Evolutionary conservation across 2,113 vertebrate genomes (phyloP), one percentile per base, ranked within the genome.

Genomic region (Pteruthius melanotis): DNA sequence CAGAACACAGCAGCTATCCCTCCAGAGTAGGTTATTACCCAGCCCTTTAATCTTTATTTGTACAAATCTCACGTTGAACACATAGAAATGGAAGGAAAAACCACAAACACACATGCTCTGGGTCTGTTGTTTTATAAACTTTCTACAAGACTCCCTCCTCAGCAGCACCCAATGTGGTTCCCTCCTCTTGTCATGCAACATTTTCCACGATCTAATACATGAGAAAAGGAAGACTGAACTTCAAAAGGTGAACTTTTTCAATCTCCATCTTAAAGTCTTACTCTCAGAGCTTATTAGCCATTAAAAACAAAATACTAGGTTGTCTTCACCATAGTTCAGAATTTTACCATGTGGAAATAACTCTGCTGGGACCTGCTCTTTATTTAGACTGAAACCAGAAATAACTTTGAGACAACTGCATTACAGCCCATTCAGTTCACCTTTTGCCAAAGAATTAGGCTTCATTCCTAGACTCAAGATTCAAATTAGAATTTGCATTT

Each of bases 51-150:
- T 40, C 4, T 74, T 61, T 65, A 39, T 30, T 79, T 4, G 31
- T 3, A n/a, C 16, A 63, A 39, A 45, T 60, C 16, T 84, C 28
- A 31, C 9, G 10, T 0, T 47, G 78, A 65, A 54, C n/a, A 40
- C 8, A 21, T 0, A 70, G 17, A 93, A 87, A n/a, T 31, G 8
- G 24, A 63, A 54, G 27, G 18, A 8, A 60, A 92, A 70, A 16
- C 0, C 30, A n/a, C 39, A n/a, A n/a, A 60, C 5, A 74, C 3
- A 19, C 3, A 12, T 11, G 7, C 7, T 3, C 27, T 13, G 2
- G 10, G 7, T 21, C 47, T 3, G 0, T 12, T 44, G 7, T 37
- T 69, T 84, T 12, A 76, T 3, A 1, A 53, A 56, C 2, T 2
- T 47, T 42, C 11, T 52, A 0, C 11, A 47, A 60, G 54, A 2